Evolutionary conservation across 2,888 invertebrate genomes (phyloP), one percentile per base, ranked within the genome.

Genomic region (Lithosia quadra): DNA sequence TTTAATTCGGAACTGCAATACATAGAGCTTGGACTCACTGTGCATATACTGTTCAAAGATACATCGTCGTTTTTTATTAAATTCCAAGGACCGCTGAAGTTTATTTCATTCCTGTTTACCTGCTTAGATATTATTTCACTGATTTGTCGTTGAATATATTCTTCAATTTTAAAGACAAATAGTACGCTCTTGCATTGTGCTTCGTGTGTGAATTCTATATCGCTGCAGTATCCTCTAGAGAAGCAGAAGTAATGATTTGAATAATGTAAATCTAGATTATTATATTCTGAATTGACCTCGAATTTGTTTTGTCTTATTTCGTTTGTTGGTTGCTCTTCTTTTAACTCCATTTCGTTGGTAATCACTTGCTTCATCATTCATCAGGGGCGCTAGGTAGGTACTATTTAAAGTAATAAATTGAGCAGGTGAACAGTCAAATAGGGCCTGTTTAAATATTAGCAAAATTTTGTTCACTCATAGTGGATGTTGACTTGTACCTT

Each of bases 401-500:
- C 24, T 56, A 28, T 22, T 24, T 21, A 5, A 21, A 39, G 8
- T n/a, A 13, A 22, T 21, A 15, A 28, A 49, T 22, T 53, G 28
- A 63, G 55, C 33, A 34, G 34, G 55, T 34, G 13, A 34, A 55
- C 63, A 63, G 55, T 55, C 34, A 53, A 15, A 9, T 34, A 53
- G 7, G 55, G 63, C 18, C 21, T 53, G 53, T 21, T 34, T 49
- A 63, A 10, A 34, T 55, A 34, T 55, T 22, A n/a, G n/a, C 18
- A 63, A 53, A 36, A 36, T 55, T 22, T 63, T 63, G 8, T 55
- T 63, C 22, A 22, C 33, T 21, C 63, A 63, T 63, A 34, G n/a
- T 63, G 22, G 55, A 9, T 63, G 22, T 65, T 61, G 13, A 36
- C 55, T 21, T 67, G 68, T 76, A 75, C 70, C 43, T 24, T 56